Evolutionary conservation across 1,140 invertebrate species (phyloP).

Genomic region (Drosophila ananassae): DNA sequence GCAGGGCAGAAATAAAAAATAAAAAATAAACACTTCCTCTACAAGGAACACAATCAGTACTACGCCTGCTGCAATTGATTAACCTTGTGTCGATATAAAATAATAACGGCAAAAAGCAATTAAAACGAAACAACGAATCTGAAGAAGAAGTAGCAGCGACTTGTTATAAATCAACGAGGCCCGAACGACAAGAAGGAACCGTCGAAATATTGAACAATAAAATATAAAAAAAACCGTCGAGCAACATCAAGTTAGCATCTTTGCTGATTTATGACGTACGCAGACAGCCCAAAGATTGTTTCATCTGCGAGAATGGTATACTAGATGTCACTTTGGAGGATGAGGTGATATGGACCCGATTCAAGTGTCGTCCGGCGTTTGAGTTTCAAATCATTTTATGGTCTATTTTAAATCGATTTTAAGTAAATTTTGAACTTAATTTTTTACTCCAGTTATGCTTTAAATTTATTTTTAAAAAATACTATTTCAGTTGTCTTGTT

Average conservation of each 20-base stretch:
- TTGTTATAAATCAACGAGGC: constrained; percentile 70
- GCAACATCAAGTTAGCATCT: constrained; percentile 8
- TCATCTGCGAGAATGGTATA: not conserved
- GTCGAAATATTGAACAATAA: constrained; percentile 23
- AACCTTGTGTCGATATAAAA: constrained; percentile 63
- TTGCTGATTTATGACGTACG: constrained; percentile 32
- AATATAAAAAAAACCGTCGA: not conserved
- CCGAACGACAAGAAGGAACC: constrained; percentile 34
- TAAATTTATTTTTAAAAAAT: too few relatives aligned
- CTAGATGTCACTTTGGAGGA: constrained; percentile 36
- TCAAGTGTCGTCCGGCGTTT: not conserved
- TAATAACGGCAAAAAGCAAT: constrained; percentile 72
- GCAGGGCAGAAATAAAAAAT: not conserved
- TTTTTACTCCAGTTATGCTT: too few relatives aligned
- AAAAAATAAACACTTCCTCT: constrained; percentile 49
- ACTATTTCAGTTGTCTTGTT: too few relatives aligned
- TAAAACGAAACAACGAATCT: constrained; percentile 63
- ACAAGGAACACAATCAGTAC: constrained; percentile 40
- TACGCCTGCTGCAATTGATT: constrained; percentile 45
- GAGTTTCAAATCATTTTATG: constrained; percentile 8
- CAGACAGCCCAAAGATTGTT: constrained; percentile 18
- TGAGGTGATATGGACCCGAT: constrained; percentile 15
- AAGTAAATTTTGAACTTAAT: not conserved
- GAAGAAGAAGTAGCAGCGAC: constrained; percentile 53
- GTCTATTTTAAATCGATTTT: not conserved